Conservation (phyloP, 2,113 vertebrate species). For the Mungos mungo region DNA sequence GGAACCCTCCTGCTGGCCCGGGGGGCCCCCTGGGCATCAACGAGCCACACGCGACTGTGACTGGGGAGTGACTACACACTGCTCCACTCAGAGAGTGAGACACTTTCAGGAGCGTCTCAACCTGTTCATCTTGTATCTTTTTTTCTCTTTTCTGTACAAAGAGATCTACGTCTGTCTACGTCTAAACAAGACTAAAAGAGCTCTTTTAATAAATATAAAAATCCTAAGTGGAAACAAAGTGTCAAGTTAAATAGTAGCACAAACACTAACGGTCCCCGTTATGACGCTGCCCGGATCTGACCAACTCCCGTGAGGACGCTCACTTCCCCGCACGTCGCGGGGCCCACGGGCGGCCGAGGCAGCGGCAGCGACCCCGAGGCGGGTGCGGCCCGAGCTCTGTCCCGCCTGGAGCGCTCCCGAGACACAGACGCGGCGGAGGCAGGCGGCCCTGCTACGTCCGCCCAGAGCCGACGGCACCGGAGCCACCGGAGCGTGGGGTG, state of each 20-base stretch:
- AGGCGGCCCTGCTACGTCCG: background rate
- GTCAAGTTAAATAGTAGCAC: too few species aligned
- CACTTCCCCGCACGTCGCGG: too few species aligned
- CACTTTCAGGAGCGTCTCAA: background rate
- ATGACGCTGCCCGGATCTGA: background rate
- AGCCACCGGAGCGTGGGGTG: background rate
- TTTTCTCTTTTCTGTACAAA: background rate
- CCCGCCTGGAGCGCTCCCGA: background rate
- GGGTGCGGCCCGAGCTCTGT: too few species aligned
- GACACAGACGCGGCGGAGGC: background rate
- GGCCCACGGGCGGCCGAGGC: too few species aligned
- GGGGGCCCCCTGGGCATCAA: background rate
- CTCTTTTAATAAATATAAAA: background rate
- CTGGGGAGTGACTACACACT: too few species aligned
- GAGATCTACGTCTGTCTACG: background rate
- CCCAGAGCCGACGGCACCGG: background rate
- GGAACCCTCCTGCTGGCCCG: background rate
- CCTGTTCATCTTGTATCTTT: background rate
- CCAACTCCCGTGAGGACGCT: background rate
- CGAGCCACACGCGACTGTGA: accelerated
- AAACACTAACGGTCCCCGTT: too few species aligned
- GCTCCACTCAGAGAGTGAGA: background rate
- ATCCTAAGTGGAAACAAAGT: background rate
- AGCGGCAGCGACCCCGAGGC: too few species aligned
- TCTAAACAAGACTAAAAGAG: background rate